Evolutionary conservation across 2,113 vertebrate species (phyloP).

Genomic region (Myrmecophaga tridactyla): DNA sequence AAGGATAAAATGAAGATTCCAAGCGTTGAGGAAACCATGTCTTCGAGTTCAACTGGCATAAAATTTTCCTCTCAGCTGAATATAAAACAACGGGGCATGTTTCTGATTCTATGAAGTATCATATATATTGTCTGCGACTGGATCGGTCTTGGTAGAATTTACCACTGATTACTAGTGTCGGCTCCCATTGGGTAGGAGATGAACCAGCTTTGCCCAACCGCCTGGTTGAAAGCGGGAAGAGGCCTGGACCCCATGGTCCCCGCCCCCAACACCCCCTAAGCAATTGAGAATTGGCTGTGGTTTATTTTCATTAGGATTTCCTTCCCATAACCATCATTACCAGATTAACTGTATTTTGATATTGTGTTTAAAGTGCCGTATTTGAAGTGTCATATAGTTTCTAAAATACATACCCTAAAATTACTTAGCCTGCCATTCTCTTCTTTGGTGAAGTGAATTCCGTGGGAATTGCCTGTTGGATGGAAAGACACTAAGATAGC

Average conservation of each 20-base stretch:
- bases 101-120: not conserved
- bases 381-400: not conserved
- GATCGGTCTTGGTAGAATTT: not conserved
- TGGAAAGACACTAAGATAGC: not conserved
- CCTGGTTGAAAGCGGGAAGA: not conserved
- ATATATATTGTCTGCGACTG: not conserved
- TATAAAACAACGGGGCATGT: not conserved
- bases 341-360: not conserved
- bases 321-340: not conserved
- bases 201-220: accelerated
- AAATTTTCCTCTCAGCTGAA: not conserved
- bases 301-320: not conserved
- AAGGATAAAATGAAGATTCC: not conserved
- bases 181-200: not conserved
- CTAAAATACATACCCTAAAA: not conserved
- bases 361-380: not conserved
- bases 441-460: not conserved
- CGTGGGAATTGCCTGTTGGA: not conserved
- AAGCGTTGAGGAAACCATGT: not conserved
- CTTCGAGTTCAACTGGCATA: not conserved
- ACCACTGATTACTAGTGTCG: not conserved
- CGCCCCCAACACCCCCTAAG: too few species aligned
- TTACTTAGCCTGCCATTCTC: not conserved
- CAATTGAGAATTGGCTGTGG: not conserved
- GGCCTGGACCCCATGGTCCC: not conserved